Conservation (phyloP, 2,888 invertebrate genomes). For the Mechanitis messenoides region DNA sequence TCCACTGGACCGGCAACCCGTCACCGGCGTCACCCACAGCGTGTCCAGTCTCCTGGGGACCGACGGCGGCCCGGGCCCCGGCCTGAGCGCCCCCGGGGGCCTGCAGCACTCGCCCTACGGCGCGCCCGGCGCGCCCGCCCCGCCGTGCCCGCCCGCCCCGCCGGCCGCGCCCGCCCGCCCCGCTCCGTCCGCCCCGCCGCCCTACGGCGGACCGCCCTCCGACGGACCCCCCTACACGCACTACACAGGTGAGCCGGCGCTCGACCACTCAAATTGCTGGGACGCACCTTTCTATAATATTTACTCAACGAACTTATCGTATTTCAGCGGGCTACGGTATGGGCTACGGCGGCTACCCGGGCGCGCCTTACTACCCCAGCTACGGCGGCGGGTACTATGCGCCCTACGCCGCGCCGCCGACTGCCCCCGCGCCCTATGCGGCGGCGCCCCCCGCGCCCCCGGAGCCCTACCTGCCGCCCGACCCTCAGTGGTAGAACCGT, state of each 20-base stretch:
- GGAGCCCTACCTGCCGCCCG: conserved; percentile 28
- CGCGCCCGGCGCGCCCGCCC: conserved; percentile 33
- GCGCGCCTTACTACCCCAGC: conserved; percentile 74
- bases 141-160: conserved; percentile 35
- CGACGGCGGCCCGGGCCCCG: conserved; percentile 31
- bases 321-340: conserved; percentile 56
- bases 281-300: neutral
- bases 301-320: neutral
- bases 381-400: conserved; percentile 73
- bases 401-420: conserved; percentile 62
- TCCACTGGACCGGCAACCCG: conserved; percentile 42
- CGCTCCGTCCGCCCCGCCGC: conserved; percentile 40
- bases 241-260: conserved; percentile 55
- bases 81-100: conserved; percentile 12
- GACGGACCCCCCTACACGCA: conserved; percentile 58
- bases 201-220: conserved; percentile 48
- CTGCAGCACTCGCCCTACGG: conserved; percentile 34
- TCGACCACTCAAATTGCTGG: neutral
- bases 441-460: conserved; percentile 39
- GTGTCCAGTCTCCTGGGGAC: conserved; percentile 62
- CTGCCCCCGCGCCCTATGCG: conserved; percentile 48
- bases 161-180: conserved; percentile 46
- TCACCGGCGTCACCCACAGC: conserved; percentile 59
- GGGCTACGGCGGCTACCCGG: conserved; percentile 64
- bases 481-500: conserved; percentile 23